These are phyloP conservation scores for Melanotaenia parkinsoni DNA, from an alignment of 2,797 vertebrate genomes.

Conservation along the genomic window DNA sequence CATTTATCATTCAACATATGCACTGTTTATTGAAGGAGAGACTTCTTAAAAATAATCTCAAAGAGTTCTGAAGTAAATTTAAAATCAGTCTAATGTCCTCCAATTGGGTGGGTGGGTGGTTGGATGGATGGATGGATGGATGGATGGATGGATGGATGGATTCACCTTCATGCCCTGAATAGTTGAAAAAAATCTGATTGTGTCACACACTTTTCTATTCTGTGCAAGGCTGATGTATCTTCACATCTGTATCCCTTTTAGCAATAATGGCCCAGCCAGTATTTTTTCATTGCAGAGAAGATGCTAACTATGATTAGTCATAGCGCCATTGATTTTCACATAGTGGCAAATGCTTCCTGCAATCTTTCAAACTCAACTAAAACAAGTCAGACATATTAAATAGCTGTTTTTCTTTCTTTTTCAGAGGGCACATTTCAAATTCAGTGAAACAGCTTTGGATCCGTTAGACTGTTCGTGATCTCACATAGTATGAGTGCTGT, in stretches of 20 bases:
- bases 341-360: conserved; percentile 24
- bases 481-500: conserved; percentile 66
- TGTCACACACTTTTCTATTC: conserved; percentile 45
- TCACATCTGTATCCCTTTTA: conserved; percentile 53
- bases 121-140: too few relatives aligned
- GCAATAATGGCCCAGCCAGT: conserved; percentile 24
- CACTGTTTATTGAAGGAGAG: background rate
- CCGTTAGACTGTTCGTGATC: conserved; percentile 69
- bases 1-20: too few relatives aligned
- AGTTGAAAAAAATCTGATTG: conserved; percentile 38
- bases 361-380: conserved; percentile 50
- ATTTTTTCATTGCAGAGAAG: conserved; percentile 58
- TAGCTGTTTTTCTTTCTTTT: conserved; percentile 10
- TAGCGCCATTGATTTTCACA: conserved; percentile 59
- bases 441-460: conserved; percentile 61
- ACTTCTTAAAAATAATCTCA: conserved; percentile 22
- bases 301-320: conserved; percentile 60
- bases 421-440: conserved; percentile 59
- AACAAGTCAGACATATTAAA: conserved; percentile 65
- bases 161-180: conserved; percentile 34
- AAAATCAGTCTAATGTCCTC: conserved; percentile 25
- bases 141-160: too few relatives aligned
- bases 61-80: conserved; percentile 24
- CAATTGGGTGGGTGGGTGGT: too few relatives aligned
- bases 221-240: conserved; percentile 59